phyloP scores from a whole-genome alignment of 2,888 invertebrate genomes.

The Hydriomena furcata region DNA sequence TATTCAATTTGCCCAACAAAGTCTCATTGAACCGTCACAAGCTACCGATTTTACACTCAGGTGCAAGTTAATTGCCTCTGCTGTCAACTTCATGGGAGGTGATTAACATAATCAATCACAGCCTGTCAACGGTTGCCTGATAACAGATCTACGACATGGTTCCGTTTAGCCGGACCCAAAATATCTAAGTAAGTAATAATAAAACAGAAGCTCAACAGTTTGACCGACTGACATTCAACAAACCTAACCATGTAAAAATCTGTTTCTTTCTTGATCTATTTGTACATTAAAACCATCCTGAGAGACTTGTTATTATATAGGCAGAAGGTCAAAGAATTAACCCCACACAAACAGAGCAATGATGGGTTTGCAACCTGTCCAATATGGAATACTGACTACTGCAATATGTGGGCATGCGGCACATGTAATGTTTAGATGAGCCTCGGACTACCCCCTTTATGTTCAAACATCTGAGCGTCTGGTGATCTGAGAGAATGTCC shows the following conservation, averaged over 20 bases:
- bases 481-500: too few relatives aligned
- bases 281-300: too few relatives aligned
- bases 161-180: slow-evolving; percentile 29
- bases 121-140: slow-evolving; percentile 34
- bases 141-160: slow-evolving; percentile 37
- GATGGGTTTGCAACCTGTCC: too few relatives aligned
- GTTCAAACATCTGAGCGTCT: too few relatives aligned
- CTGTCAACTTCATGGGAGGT: slow-evolving; percentile 35
- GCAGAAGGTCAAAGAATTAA: too few relatives aligned
- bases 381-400: too few relatives aligned
- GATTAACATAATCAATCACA: slow-evolving; percentile 38
- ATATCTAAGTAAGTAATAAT: slow-evolving; percentile 6
- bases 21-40: slow-evolving; percentile 21
- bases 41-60: slow-evolving; percentile 27
- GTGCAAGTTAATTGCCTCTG: slow-evolving; percentile 33
- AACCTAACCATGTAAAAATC: background rate
- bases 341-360: too few relatives aligned
- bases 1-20: slow-evolving; percentile 6
- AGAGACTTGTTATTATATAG: too few relatives aligned
- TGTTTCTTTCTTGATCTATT: too few relatives aligned
- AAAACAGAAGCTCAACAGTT: background rate
- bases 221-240: background rate
- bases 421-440: too few relatives aligned
- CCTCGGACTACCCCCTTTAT: too few relatives aligned
- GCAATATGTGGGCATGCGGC: too few relatives aligned